Conservation (phyloP, 2,113 vertebrate genomes). For the Piaya cayana region DNA sequence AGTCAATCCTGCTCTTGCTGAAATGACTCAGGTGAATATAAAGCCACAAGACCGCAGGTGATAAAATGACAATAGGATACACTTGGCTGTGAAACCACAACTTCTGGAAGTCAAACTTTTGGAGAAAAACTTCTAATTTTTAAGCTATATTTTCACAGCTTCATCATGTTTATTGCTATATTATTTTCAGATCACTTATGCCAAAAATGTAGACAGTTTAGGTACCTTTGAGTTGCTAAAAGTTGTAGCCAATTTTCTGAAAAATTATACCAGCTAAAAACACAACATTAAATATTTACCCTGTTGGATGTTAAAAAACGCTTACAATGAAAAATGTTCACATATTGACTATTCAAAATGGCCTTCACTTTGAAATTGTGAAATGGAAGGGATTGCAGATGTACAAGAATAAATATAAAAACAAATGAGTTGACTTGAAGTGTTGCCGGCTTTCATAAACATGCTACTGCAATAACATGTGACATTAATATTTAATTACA, state of each 20-base stretch:
- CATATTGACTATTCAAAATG: conserved; percentile 88
- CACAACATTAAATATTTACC: conserved; percentile 89
- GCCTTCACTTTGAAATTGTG: conserved; percentile 85
- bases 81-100: conserved; percentile 18
- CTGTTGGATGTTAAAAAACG: conserved; percentile 86
- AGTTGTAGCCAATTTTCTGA: conserved; percentile 87
- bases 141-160: conserved; percentile 72
- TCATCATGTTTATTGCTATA: conserved; percentile 81
- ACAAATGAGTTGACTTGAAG: conserved; percentile 90
- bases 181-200: conserved; percentile 81
- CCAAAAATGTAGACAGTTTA: conserved; percentile 83
- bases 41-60: background rate
- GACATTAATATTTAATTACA: conserved; percentile 93
- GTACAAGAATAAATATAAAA: conserved; percentile 89
- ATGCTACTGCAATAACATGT: conserved; percentile 91
- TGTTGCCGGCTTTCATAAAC: conserved; percentile 90
- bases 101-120: conserved; percentile 73
- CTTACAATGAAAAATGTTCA: conserved; percentile 86
- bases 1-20: conserved; percentile 21
- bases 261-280: conserved; percentile 86
- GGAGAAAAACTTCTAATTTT: conserved; percentile 70
- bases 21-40: conserved; percentile 17
- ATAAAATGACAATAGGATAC: conserved; percentile 27
- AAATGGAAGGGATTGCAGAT: conserved; percentile 86
- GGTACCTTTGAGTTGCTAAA: conserved; percentile 85